A percentile compares a stretch with the other conserved stretches of the same genome.
Conservation (phyloP, 2,797 vertebrate genomes). For the Antrozous pallidus region DNA sequence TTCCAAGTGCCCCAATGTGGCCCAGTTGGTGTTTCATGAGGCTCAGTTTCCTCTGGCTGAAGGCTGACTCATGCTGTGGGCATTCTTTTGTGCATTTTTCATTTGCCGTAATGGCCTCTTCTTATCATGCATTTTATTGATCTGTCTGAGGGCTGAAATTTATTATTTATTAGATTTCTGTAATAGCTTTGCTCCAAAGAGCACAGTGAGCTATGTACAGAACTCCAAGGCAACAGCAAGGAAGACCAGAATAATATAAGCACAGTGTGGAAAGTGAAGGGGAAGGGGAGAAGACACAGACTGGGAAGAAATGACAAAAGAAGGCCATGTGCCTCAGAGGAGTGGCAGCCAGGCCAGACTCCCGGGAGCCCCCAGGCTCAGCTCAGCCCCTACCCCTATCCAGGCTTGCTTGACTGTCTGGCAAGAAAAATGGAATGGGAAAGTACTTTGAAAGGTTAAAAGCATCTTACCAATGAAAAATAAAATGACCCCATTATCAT, state of each 20-base stretch:
- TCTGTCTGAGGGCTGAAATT: slow-evolving; percentile 70
- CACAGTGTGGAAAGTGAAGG: background rate
- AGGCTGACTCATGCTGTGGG: slow-evolving; percentile 9
- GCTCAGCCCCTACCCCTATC: background rate
- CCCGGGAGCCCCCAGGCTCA: background rate
- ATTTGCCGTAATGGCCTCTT: slow-evolving; percentile 64
- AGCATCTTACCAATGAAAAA: slow-evolving; percentile 7
- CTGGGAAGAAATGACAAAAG: background rate
- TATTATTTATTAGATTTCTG: slow-evolving; percentile 77
- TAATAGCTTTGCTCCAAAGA: slow-evolving; percentile 68
- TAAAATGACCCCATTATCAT: slow-evolving; percentile 44
- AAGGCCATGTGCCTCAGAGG: background rate
- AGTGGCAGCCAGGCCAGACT: background rate
- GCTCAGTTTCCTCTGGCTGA: background rate
- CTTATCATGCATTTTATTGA: slow-evolving; percentile 74
- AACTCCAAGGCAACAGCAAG: slow-evolving; percentile 44
- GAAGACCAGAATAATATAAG: background rate
- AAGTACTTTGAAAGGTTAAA: slow-evolving; percentile 51
- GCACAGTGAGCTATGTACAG: background rate
- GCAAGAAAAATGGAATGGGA: background rate
- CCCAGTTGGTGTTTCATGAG: background rate
- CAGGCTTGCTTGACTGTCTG: background rate
- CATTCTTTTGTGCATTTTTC: slow-evolving; percentile 46
- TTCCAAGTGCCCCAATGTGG: background rate
- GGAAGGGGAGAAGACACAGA: background rate